Evolutionary conservation across 2,797 vertebrate species (phyloP), one percentile per base, ranked within the genome.

Genomic region (Anniella stebbinsi): DNA sequence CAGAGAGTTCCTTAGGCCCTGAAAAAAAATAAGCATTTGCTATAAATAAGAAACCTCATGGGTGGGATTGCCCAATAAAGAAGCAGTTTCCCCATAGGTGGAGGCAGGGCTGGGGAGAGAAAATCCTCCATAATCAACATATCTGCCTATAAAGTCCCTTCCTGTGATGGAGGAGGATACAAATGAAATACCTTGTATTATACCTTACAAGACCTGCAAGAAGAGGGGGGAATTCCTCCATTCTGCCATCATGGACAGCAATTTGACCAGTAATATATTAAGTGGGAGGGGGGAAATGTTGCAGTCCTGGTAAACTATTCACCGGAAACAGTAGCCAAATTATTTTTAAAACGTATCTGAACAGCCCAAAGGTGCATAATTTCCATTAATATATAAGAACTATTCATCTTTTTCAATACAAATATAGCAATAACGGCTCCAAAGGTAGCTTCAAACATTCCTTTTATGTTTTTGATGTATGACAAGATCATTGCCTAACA

Each of bases 311-410:
- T 83, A 70, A 80, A 92, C 48, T 87, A 69, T 67, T 21, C 91
- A 11, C 12, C 28, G 36, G 41, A 72, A 93, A 76, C 2, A 48
- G 0, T 51, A 90, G 0, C 3, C 80, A 1, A 87, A 94, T 91
- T 77, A 87, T 94, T 91, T 77, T 67, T 28, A 69, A 91, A 83
- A 3, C 87, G 10, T 11, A 67, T 69, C 57, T 84, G 8, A 70
- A 80, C 18, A 90, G 67, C 33, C 36, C 0, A 4, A 90, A 60
- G 36, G 10, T 76, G 7, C 18, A 1, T 66, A 80, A 28, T 36
- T 92, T 80, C 15, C 1, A 1, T n/a, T 67, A 86, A 72, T 82
- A 82, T 82, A 82, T 8, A 92, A 87, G 30, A 91, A 41, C 33
- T 89, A 23, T 10, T 88, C 33, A 12, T 70, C 87, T 0, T 84